Evolutionary conservation across 2,888 invertebrate genomes (phyloP), one percentile per base, ranked within the genome.

Genomic region (Tinea semifulvella): DNA sequence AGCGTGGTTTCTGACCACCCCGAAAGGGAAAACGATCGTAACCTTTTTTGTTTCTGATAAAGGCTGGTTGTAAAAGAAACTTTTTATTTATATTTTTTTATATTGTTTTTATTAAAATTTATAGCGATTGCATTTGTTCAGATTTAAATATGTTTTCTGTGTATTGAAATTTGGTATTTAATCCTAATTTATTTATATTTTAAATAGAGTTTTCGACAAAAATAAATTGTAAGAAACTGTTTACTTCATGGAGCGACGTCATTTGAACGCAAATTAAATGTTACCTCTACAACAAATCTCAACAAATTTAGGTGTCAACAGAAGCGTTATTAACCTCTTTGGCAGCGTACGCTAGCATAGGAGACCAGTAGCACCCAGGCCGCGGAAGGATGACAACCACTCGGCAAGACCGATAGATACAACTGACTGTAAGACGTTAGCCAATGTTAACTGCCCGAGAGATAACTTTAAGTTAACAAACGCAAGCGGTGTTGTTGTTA

Each of bases 391-490:
- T 18, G 18, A 40, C 40, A 40, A 40, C 40, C 40, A 40, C 22
- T 20, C 20, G 19, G 40, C 40, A 40, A 40, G 40, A 40, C 22
- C 40, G 25, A 38, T 38, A 38, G 5, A 38, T 42, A 42, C 8
- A 42, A 42, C 40, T 45, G 42, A 42, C 42, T 42, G 25, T 42
- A 46, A 27, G 25, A 46, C 45, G 35, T 16, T 38, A 46, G 43
- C 46, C 27, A 38, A 43, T 46, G 42, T 46, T 46, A 43, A 46
- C 38, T 16, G 46, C 20, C 43, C 46, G 43, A 43, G 43, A 43
- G 31, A 46, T 46, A 39, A 44, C 43, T 44, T 46, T 46, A 39
- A 46, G 39, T 22, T 39, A 43, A 39, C 39, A 46, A 19, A 36
- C 6, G 38, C 39, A 43, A 43, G 43, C 20, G 35, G 25, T 5